Evolutionary conservation across 1,140 invertebrate species (phyloP).

Genomic region (Ladona fulva): DNA sequence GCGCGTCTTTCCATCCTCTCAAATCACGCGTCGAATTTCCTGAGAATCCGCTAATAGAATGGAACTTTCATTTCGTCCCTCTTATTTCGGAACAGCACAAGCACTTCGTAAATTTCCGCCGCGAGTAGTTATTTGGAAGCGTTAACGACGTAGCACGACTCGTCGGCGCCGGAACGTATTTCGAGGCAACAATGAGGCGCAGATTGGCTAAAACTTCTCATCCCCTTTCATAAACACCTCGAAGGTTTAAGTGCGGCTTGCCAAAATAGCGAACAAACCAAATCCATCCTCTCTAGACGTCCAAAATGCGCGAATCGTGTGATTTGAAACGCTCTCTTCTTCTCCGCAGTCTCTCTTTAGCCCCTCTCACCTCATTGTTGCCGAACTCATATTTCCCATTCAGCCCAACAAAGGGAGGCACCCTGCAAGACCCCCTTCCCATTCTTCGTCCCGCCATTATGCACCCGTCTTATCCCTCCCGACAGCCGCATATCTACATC

Average conservation of each 20-base stretch:
- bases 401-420: background rate
- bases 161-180: background rate
- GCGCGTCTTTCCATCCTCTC: too few species aligned
- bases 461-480: background rate
- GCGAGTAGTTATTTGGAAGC: too few species aligned
- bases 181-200: background rate
- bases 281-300: background rate
- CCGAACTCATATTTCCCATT: background rate
- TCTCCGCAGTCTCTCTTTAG: background rate
- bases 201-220: background rate
- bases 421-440: background rate
- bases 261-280: background rate
- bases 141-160: too few species aligned
- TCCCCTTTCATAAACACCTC: background rate
- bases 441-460: background rate
- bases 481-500: background rate
- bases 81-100: too few species aligned
- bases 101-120: too few species aligned
- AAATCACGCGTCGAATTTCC: too few species aligned
- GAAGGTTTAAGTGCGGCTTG: background rate
- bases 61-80: too few species aligned
- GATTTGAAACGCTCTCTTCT: background rate
- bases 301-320: background rate
- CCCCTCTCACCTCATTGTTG: background rate
- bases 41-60: too few species aligned